A percentile compares a stretch with the other conserved stretches of the same genome.
Evolutionary conservation across 2,888 invertebrate genomes (phyloP).

Genomic region (Drosophila gaucha): DNA sequence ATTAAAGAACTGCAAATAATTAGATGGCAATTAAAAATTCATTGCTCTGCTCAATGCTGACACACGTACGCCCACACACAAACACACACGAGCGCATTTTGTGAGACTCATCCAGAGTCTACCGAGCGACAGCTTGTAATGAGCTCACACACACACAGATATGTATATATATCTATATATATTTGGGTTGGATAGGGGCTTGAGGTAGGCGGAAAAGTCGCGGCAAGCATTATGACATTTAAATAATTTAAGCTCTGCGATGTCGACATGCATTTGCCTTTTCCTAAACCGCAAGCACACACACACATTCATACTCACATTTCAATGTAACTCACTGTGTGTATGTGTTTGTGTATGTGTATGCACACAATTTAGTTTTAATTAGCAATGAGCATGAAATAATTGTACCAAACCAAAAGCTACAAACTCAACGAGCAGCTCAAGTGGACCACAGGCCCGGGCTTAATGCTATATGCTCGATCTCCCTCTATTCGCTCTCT

Average conservation of each 20-base stretch:
- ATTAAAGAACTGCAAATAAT: constrained; percentile 75
- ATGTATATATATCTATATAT: background rate
- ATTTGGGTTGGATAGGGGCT: background rate
- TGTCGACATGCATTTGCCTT: constrained; percentile 64
- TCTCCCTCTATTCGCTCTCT: background rate
- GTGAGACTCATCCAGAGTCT: constrained; percentile 34
- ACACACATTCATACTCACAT: constrained; percentile 15
- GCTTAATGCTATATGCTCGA: constrained; percentile 4
- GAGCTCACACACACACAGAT: constrained; percentile 38
- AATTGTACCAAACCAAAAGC: constrained; percentile 71
- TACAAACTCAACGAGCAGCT: constrained; percentile 64
- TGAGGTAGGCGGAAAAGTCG: constrained; percentile 27
- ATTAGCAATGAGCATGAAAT: constrained; percentile 78
- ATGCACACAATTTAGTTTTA: constrained; percentile 78
- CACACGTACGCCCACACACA: constrained; percentile 36
- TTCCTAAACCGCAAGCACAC: constrained; percentile 46
- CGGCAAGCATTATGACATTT: constrained; percentile 62
- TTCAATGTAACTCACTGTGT: constrained; percentile 3
- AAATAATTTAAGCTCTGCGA: constrained; percentile 63
- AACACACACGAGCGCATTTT: constrained; percentile 17
- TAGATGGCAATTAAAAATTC: constrained; percentile 71
- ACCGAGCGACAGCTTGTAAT: constrained; percentile 59
- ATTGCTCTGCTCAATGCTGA: constrained; percentile 57
- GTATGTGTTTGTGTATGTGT: constrained; percentile 24
- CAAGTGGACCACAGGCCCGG: constrained; percentile 59